Evolutionary conservation across 2,888 invertebrate species (phyloP), one percentile per base, ranked within the genome.

Genomic region (Mycogona germanica): DNA sequence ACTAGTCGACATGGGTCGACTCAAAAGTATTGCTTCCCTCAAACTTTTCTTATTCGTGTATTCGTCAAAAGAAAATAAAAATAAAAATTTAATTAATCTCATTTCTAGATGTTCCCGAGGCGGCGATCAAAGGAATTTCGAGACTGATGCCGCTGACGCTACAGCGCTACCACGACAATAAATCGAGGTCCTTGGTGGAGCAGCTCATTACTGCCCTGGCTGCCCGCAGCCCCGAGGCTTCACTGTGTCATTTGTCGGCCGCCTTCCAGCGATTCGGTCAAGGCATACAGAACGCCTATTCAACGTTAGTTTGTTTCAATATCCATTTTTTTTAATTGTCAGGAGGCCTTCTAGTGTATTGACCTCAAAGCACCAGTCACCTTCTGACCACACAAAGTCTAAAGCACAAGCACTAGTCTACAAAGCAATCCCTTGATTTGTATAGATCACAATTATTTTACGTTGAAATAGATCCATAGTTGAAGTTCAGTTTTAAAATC

Each of bases 121-220:
- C 78, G 62, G 81, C 83, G 53, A 77, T 88, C 42, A 79, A 81
- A 61, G 87, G 82, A 58, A 78, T 89, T 54, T 87, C 87, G 64
- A 82, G 84, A 65, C 77, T 83, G 55, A 71, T 89, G 62, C 78
- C 81, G 30, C 75, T 82, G 54, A 86, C 87, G 1, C 71, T 92
- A 60, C 82, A 82, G 56, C 77, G 85, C 61, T 92, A 91, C 66
- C 76, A 81, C 62, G 89, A 91, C 69, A 76, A 79, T 35, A 74
- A 78, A 51, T 91, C 91, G 1, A 84, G 87, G 66, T 76, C 78
- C 17, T 78, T 84, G 62, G 79, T 91, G 6, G 78, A 78, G 60
- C 75, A 77, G 57, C 71, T 91, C 52, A 76, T 92, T 25, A 69
- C 72, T 30, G 77, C 78, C 54, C 72, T 89, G 17, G 70, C 80